Conservation (phyloP, 30 jellyfish, hydroid and myxozoan species). For the Pelagia noctiluca region DNA sequence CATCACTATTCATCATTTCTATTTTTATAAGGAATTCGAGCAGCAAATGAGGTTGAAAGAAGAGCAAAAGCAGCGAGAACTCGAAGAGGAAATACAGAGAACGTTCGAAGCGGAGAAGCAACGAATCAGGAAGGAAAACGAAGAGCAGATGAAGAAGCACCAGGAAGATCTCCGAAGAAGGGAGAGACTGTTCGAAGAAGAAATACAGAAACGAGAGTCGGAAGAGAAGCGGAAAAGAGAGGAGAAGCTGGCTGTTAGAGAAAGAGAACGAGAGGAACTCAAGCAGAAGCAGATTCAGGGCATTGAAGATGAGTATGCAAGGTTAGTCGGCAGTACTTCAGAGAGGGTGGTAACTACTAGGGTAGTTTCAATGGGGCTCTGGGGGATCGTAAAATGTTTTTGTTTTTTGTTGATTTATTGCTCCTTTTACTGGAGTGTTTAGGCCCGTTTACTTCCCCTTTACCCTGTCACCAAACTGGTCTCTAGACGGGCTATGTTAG, state of each 20-base stretch:
- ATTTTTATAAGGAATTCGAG: neutral
- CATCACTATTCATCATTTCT: no score
- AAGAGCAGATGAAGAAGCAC: conserved; percentile 1
- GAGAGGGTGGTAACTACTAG: no score
- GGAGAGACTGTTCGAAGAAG: conserved; percentile 25
- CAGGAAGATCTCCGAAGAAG: conserved; percentile 16
- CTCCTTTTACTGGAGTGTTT: no score
- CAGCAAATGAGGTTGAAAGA: neutral
- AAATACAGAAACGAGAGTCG: neutral
- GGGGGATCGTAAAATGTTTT: no score
- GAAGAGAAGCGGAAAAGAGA: conserved; percentile 32
- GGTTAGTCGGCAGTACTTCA: neutral
- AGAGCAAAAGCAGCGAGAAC: conserved; percentile 36
- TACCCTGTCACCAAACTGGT: no score
- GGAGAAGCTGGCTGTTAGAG: neutral
- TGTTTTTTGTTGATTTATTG: no score
- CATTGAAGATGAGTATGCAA: conserved; percentile 16
- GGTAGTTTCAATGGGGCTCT: no score
- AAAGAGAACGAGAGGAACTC: conserved; percentile 6
- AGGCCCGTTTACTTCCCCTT: no score
- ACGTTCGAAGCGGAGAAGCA: conserved; percentile 1
- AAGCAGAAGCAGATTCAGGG: conserved; percentile 20
- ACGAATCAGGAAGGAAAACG: conserved; percentile 7
- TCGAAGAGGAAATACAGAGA: conserved; percentile 7
- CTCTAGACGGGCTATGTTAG: no score